Percentiles rank a stretch among this genome's conserved stretches.
Evolutionary conservation across 2,888 invertebrate genomes (phyloP).

Genomic region (Stenichneumon culpator): DNA sequence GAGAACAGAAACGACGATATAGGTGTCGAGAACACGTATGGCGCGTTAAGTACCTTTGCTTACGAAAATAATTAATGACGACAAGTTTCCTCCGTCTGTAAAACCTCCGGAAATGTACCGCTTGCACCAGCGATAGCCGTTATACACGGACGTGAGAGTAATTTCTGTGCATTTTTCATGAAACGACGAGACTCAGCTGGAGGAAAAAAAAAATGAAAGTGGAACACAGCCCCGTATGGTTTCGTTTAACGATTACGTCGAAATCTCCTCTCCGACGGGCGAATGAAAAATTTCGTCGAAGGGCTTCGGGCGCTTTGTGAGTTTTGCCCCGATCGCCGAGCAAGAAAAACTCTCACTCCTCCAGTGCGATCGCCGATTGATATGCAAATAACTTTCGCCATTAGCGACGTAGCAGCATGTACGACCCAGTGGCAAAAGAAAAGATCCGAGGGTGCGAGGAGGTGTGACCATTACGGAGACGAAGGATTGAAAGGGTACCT

Average conservation of each 20-base stretch:
- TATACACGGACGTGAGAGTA: constrained; percentile 3
- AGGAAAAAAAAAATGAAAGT: constrained; percentile 25
- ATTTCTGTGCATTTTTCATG: constrained; percentile 30
- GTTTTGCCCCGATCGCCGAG: constrained; percentile 11
- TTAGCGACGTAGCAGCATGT: constrained; percentile 71
- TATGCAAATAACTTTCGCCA: constrained; percentile 81
- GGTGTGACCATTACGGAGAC: constrained; percentile 78
- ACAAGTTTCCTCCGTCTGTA: constrained; percentile 33
- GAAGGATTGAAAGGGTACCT: constrained; percentile 75
- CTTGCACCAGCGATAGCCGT: constrained; percentile 1
- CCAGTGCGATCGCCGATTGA: constrained; percentile 74
- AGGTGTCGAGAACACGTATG: constrained; percentile 20
- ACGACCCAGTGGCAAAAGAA: constrained; percentile 63
- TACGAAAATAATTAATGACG: constrained; percentile 56
- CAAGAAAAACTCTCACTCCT: constrained; percentile 36
- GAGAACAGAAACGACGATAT: constrained; percentile 5
- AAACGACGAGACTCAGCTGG: constrained; percentile 19
- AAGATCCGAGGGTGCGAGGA: constrained; percentile 70
- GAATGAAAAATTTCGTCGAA: constrained; percentile 30
- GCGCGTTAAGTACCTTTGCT: constrained; percentile 20
- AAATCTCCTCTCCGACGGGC: constrained; percentile 33
- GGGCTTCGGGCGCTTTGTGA: constrained; percentile 41
- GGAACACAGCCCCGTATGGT: constrained; percentile 5
- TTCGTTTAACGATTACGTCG: constrained; percentile 39
- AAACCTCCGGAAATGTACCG: constrained; percentile 41